These are phyloP conservation scores for Egretta garzetta DNA, from an alignment of 2,113 vertebrate species.

Conservation along the genomic window DNA sequence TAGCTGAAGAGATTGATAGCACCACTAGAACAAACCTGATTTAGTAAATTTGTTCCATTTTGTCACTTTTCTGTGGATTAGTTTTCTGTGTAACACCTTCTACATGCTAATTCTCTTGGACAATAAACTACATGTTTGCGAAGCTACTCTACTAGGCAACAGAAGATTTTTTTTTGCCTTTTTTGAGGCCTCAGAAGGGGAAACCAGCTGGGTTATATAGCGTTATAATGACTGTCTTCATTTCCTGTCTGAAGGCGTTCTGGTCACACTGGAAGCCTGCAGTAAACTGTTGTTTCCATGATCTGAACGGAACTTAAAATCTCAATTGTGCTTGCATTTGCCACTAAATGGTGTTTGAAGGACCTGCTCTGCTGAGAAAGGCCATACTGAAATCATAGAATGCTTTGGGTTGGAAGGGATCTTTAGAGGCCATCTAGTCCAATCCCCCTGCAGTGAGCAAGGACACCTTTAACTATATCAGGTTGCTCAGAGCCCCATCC, in stretches of 20 bases:
- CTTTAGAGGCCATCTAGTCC: too few species aligned
- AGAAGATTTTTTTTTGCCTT: neutral
- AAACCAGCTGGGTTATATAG: neutral
- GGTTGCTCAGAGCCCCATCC: too few species aligned
- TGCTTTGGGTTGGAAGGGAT: too few species aligned
- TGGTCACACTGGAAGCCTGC: neutral
- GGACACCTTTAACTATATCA: too few species aligned
- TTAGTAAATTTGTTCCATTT: neutral
- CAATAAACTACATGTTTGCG: neutral
- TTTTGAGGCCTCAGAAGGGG: neutral
- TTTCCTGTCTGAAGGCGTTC: neutral
- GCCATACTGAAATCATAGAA: neutral
- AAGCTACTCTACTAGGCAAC: neutral
- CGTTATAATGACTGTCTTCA: neutral
- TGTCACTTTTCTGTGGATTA: neutral
- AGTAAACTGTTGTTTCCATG: neutral
- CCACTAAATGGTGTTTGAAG: neutral
- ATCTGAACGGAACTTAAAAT: neutral
- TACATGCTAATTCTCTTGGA: neutral
- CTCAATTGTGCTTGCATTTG: neutral
- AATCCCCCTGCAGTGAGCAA: too few species aligned
- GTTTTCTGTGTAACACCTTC: neutral
- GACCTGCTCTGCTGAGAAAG: neutral
- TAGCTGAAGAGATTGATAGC: neutral
- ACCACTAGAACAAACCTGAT: neutral